phyloP scores from a whole-genome alignment of 2,797 vertebrate species.

The Myioborus melanocephalus region DNA sequence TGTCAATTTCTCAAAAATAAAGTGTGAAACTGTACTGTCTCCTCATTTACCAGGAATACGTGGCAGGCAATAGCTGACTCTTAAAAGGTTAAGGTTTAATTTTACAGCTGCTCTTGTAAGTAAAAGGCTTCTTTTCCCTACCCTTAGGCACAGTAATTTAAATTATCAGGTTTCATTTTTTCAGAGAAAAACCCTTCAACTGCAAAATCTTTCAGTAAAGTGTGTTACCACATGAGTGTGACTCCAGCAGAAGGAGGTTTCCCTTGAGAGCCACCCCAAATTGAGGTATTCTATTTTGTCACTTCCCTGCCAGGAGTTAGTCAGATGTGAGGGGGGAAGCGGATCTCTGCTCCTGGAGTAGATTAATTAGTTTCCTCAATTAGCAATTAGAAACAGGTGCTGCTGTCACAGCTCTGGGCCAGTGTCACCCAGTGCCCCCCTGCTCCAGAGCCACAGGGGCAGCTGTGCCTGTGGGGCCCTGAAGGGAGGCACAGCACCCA shows the following conservation, averaged over 20 bases:
- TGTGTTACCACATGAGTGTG: background rate
- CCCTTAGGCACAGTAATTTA: background rate
- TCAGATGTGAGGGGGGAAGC: background rate
- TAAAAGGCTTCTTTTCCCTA: background rate
- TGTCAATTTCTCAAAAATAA: slow-evolving; percentile 49
- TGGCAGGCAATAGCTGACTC: no score
- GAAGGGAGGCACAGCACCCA: background rate
- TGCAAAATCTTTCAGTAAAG: background rate
- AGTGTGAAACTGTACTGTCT: background rate
- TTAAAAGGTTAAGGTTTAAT: background rate
- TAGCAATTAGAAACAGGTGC: fast-evolving
- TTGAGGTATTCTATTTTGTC: background rate
- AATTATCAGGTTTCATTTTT: background rate
- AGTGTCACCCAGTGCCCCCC: background rate
- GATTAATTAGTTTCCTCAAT: background rate
- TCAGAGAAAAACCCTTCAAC: background rate
- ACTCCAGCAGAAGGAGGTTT: background rate
- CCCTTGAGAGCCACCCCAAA: background rate
- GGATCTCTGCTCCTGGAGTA: background rate
- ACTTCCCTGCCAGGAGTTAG: background rate
- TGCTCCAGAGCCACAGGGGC: background rate
- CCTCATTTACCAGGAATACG: background rate
- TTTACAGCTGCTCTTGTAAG: background rate
- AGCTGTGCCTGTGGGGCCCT: background rate
- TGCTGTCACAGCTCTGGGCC: background rate